Evolutionary conservation across 2,113 vertebrate species (phyloP).

Genomic region (Procapra przewalskii): DNA sequence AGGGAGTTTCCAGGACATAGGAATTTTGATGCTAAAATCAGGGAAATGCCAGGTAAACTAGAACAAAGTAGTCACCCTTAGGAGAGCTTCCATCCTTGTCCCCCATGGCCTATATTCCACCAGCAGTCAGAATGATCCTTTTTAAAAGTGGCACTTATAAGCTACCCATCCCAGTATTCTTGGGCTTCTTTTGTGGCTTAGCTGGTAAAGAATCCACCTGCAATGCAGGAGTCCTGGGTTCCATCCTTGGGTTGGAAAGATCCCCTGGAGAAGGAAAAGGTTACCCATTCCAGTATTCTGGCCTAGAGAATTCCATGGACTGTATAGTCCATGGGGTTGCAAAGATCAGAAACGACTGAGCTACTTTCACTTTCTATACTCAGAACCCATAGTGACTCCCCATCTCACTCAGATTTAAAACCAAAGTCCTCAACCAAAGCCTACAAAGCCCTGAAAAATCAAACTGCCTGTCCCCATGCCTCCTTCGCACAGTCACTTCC

Average conservation of each 20-base stretch:
- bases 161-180: not conserved
- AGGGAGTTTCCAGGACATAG: not conserved
- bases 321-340: not conserved
- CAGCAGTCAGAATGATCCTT: not conserved
- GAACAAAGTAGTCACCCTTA: not conserved
- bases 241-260: not conserved
- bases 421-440: not conserved
- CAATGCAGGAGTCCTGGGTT: not conserved
- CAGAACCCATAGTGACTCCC: not conserved
- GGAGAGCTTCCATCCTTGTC: not conserved
- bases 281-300: not conserved
- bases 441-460: not conserved
- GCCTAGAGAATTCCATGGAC: not conserved
- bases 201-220: not conserved
- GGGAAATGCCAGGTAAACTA: not conserved
- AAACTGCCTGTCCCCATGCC: not conserved
- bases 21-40: not conserved
- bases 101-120: not conserved
- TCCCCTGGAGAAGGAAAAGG: not conserved
- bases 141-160: not conserved
- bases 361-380: not conserved
- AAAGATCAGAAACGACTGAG: not conserved
- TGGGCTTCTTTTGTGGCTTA: not conserved
- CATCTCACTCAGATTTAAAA: conserved; percentile 28
- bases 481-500: not conserved